phyloP scores from a whole-genome alignment of 2,888 invertebrate species.

The Drosophila mimetica region DNA sequence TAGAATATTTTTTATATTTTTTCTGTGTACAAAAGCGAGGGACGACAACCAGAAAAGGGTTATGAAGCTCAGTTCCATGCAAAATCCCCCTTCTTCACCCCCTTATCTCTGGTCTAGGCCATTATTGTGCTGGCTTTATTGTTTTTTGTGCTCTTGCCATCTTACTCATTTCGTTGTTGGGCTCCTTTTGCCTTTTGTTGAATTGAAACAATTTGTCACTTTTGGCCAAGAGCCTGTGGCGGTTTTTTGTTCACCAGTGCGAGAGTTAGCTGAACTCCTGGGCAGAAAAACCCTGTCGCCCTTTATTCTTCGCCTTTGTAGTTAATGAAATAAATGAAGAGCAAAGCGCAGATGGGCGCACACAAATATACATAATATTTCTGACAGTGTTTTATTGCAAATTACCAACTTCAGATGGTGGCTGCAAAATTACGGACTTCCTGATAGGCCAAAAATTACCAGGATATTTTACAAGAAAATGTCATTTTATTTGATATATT shows the following conservation, averaged over 20 bases:
- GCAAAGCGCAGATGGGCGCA: slow-evolving; percentile 47
- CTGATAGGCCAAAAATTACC: slow-evolving; percentile 17
- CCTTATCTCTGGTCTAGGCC: slow-evolving; percentile 29
- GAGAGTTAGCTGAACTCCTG: slow-evolving; percentile 22
- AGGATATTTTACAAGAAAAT: slow-evolving; percentile 3
- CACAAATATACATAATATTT: slow-evolving; percentile 51
- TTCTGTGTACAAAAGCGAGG: neutral
- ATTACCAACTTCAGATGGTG: slow-evolving; percentile 15
- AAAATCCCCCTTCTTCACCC: slow-evolving; percentile 7
- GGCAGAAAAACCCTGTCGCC: slow-evolving; percentile 2
- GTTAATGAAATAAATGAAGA: slow-evolving; percentile 77
- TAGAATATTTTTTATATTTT: no score
- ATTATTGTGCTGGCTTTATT: slow-evolving; percentile 36
- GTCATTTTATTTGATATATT: neutral
- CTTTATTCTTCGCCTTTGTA: slow-evolving; percentile 39
- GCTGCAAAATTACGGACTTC: neutral
- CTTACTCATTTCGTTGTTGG: slow-evolving; percentile 37
- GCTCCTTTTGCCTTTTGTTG: slow-evolving; percentile 68
- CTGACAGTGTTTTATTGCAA: slow-evolving; percentile 44
- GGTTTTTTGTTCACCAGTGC: slow-evolving; percentile 52
- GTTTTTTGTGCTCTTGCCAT: slow-evolving; percentile 26
- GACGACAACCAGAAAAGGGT: slow-evolving; percentile 54
- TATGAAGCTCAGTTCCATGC: slow-evolving; percentile 48
- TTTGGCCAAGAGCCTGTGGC: slow-evolving; percentile 66
- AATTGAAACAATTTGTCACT: slow-evolving; percentile 79